Conservation (phyloP, 2,888 invertebrate species). For the Microctonus hyperodae region DNA sequence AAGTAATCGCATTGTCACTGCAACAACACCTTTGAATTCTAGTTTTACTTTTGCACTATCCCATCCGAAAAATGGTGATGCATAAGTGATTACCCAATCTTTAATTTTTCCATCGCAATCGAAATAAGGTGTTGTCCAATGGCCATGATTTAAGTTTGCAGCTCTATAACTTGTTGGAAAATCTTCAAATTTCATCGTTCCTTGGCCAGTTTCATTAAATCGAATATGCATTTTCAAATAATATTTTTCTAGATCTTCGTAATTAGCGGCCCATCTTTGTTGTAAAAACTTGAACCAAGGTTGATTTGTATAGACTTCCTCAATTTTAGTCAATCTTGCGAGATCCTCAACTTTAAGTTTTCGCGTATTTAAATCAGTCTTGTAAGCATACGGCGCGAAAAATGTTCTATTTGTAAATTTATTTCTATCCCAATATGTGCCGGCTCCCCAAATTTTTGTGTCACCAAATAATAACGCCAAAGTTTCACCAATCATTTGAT, state of each 20-base stretch:
- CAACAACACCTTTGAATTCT: slow-evolving; percentile 95
- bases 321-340: slow-evolving; percentile 81
- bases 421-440: slow-evolving; percentile 89
- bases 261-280: slow-evolving; percentile 94
- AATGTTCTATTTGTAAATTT: slow-evolving; percentile 92
- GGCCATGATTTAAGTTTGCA: slow-evolving; percentile 86
- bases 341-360: slow-evolving; percentile 89
- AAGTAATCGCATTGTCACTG: slow-evolving; percentile 89
- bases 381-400: slow-evolving; percentile 95
- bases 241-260: slow-evolving; percentile 87
- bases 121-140: slow-evolving; percentile 92
- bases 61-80: slow-evolving; percentile 96
- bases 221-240: slow-evolving; percentile 91
- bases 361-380: slow-evolving; percentile 80
- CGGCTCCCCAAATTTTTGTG: slow-evolving; percentile 91
- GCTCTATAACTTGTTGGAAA: slow-evolving; percentile 89
- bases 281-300: slow-evolving; percentile 88
- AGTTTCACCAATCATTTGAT: slow-evolving; percentile 97
- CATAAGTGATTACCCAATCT: slow-evolving; percentile 96
- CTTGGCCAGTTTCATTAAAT: slow-evolving; percentile 84
- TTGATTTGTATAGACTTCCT: slow-evolving; percentile 83
- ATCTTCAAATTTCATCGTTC: slow-evolving; percentile 82
- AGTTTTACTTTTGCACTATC: slow-evolving; percentile 87
- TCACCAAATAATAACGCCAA: slow-evolving; percentile 89
- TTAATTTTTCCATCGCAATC: slow-evolving; percentile 91